These are phyloP conservation scores for Tineola bisselliella DNA, from an alignment of 2,888 invertebrate genomes.

Conservation along the genomic window DNA sequence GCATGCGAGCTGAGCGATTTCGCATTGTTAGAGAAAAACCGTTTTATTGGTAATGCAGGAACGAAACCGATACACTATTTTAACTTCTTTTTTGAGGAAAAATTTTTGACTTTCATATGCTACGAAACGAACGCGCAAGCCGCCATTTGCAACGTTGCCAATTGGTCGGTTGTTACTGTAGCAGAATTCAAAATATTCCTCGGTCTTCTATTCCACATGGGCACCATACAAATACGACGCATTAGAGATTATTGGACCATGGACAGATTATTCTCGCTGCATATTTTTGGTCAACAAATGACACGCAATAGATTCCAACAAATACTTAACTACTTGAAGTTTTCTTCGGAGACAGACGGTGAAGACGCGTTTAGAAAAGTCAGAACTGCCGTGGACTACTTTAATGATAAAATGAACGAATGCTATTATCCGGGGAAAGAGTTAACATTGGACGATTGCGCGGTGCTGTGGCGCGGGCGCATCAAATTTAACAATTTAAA, in stretches of 20 bases:
- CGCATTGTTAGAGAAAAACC: background rate
- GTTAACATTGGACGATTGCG: constrained; percentile 24
- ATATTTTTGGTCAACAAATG: constrained; percentile 28
- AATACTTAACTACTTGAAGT: constrained; percentile 31
- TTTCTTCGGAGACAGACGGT: constrained; percentile 21
- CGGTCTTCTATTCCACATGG: constrained; percentile 35
- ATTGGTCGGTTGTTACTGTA: constrained; percentile 25
- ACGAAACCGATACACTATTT: constrained; percentile 5
- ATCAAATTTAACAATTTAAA: constrained; percentile 26
- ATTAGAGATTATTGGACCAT: constrained; percentile 34
- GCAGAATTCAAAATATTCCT: constrained; percentile 28
- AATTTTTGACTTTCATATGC: background rate
- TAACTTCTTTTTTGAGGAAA: constrained; percentile 8
- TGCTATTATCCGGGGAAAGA: constrained; percentile 20
- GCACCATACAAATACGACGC: constrained; percentile 27
- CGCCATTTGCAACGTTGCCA: constrained; percentile 19
- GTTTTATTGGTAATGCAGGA: background rate
- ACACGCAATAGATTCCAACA: constrained; percentile 28
- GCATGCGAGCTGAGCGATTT: background rate
- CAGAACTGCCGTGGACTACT: constrained; percentile 25
- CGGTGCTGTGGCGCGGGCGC: constrained; percentile 31
- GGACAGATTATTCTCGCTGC: constrained; percentile 27
- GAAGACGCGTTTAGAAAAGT: constrained; percentile 28
- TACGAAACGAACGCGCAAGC: background rate
- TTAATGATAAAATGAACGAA: constrained; percentile 23